Evolutionary conservation across 2,113 vertebrate species (phyloP).

Genomic region (human): GRCh38 chr9:87478001-87478500

Average conservation of each 20-base stretch:
- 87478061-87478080: neutral
- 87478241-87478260: neutral
- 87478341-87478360: neutral
- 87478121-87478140: neutral
- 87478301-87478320: neutral
- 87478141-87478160: too few species aligned
- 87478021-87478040: neutral
- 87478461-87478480: neutral
- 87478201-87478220: neutral
- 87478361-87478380: neutral
- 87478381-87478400: neutral
- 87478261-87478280: neutral
- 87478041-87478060: neutral
- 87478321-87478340: neutral
- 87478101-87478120: neutral
- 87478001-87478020: neutral
- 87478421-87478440: neutral
- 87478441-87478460: neutral
- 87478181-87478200: neutral
- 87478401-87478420: neutral
- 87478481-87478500: neutral
- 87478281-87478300: neutral
- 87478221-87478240: neutral
- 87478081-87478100: neutral
- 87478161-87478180: neutral